phyloP scores from a whole-genome alignment of 2,888 invertebrate species.

The Coremacera marginata region DNA sequence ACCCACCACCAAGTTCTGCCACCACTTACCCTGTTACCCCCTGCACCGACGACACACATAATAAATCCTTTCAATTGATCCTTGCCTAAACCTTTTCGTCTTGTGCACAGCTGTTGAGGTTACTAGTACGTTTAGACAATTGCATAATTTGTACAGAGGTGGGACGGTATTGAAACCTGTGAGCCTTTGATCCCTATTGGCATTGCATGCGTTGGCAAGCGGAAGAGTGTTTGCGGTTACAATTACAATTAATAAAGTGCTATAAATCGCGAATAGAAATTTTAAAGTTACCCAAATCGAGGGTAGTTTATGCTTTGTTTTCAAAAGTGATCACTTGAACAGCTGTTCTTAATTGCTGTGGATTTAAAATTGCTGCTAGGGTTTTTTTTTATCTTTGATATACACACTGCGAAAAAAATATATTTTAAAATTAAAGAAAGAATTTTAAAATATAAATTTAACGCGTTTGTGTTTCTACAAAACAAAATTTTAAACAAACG shows the following conservation, averaged over 20 bases:
- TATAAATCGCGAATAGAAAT: not conserved
- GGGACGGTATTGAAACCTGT: not conserved
- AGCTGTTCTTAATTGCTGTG: not conserved
- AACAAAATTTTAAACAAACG: too few species aligned
- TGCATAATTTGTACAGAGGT: not conserved
- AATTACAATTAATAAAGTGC: conserved; percentile 1
- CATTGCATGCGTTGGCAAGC: not conserved
- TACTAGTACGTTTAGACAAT: conserved; percentile 14
- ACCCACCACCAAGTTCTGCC: not conserved
- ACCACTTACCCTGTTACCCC: not conserved
- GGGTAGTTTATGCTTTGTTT: not conserved
- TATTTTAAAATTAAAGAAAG: too few species aligned
- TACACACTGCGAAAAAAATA: too few species aligned
- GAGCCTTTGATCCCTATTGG: not conserved
- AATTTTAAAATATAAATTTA: too few species aligned
- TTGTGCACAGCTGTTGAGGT: conserved; percentile 17
- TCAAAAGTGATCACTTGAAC: not conserved
- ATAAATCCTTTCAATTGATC: conserved; percentile 12
- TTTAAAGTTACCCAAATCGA: not conserved
- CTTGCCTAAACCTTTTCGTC: not conserved
- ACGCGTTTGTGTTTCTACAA: too few species aligned
- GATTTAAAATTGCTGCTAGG: not conserved
- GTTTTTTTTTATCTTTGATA: not conserved
- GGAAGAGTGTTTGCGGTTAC: not conserved
- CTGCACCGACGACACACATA: not conserved